Evolutionary conservation across 2,888 invertebrate genomes (phyloP).

Genomic region (Tolmerus cingulatus): DNA sequence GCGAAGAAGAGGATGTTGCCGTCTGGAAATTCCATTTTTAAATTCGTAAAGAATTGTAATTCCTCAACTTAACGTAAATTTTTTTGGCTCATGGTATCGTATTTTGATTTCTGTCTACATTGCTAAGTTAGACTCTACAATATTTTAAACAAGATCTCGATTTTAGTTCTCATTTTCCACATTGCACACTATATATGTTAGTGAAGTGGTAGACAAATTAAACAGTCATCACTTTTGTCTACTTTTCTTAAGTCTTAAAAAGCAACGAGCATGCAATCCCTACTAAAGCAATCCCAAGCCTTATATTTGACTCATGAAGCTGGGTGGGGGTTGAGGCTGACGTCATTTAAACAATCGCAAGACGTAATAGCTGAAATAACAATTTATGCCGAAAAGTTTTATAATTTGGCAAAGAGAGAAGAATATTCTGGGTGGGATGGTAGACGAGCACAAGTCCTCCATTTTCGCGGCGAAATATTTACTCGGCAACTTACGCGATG

Average conservation of each 20-base stretch:
- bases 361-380: constrained; percentile 11
- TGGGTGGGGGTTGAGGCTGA: background rate
- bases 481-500: background rate
- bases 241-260: background rate
- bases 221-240: background rate
- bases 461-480: background rate
- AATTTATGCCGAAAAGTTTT: background rate
- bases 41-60: no score
- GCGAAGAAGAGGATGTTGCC: no score
- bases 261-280: background rate
- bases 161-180: background rate
- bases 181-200: background rate
- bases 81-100: no score
- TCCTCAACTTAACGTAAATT: no score
- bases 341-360: background rate
- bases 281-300: background rate
- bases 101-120: no score
- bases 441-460: background rate
- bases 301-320: background rate
- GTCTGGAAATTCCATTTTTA: no score
- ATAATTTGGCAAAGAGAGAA: background rate
- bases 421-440: background rate
- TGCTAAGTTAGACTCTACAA: no score
- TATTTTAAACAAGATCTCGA: background rate
- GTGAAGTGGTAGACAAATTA: background rate